phyloP scores from a whole-genome alignment of 92 coral and sea anemone species.

The Siderastrea siderea region DNA sequence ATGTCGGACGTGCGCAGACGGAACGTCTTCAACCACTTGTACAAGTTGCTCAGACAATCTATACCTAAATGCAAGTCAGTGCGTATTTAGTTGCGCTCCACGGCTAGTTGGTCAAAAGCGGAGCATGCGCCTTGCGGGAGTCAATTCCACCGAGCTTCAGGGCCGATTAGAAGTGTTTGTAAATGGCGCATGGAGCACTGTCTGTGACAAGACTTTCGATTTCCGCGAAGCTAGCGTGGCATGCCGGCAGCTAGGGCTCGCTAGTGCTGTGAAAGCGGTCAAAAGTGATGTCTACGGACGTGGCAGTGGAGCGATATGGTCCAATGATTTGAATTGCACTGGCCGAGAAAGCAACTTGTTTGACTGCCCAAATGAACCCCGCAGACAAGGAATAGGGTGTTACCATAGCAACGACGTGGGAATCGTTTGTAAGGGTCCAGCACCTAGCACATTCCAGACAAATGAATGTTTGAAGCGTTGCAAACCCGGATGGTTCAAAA shows the following conservation, averaged over 20 bases:
- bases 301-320: slow-evolving; percentile 71
- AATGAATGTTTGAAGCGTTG: slow-evolving; percentile 69
- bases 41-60: slow-evolving; percentile 74
- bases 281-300: slow-evolving; percentile 61
- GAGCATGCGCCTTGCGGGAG: slow-evolving; percentile 73
- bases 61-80: slow-evolving; percentile 54
- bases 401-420: slow-evolving; percentile 86
- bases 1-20: slow-evolving; percentile 88
- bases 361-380: slow-evolving; percentile 58
- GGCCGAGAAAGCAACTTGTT: slow-evolving; percentile 71
- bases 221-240: slow-evolving; percentile 84
- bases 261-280: slow-evolving; percentile 68
- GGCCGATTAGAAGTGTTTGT: slow-evolving; percentile 81
- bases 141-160: slow-evolving; percentile 59
- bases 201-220: slow-evolving; percentile 77
- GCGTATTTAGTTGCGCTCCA: slow-evolving; percentile 68
- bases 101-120: slow-evolving; percentile 59
- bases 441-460: slow-evolving; percentile 36
- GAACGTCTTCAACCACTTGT: slow-evolving; percentile 62
- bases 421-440: slow-evolving; percentile 83
- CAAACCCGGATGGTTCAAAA: slow-evolving; percentile 72
- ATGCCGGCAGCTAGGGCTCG: slow-evolving; percentile 81
- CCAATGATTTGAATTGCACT: slow-evolving; percentile 55
- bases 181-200: slow-evolving; percentile 70
- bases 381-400: slow-evolving; percentile 55